Percentiles rank a stretch among this genome's conserved stretches.
Evolutionary conservation across 2,797 vertebrate species (phyloP).

Genomic region (Valencia hispanica): DNA sequence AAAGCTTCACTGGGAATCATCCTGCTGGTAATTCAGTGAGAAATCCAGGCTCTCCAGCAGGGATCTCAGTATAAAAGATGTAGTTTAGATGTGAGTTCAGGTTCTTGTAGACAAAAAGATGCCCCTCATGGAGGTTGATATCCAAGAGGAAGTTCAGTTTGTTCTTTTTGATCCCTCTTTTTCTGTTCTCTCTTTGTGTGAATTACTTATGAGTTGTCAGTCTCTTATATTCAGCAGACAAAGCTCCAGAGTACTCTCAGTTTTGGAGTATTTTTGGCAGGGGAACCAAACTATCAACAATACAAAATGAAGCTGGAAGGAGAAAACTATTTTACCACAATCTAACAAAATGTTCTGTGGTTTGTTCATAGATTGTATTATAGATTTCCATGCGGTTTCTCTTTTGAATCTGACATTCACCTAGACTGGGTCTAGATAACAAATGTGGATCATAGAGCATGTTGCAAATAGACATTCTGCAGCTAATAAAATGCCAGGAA

Average conservation of each 20-base stretch:
- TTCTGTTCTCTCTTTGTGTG: constrained; percentile 2
- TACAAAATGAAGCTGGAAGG: background rate
- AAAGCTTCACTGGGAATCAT: constrained; percentile 29
- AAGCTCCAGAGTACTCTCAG: background rate
- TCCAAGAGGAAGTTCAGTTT: constrained; percentile 9
- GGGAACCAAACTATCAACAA: background rate
- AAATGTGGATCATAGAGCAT: background rate
- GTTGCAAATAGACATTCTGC: background rate
- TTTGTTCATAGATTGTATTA: background rate
- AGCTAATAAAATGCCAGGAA: background rate
- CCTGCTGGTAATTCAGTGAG: constrained; percentile 4
- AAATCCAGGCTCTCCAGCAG: constrained; percentile 24
- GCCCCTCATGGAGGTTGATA: constrained; percentile 19
- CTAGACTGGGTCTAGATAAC: background rate
- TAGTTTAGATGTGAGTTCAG: constrained; percentile 37
- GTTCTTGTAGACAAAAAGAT: constrained; percentile 36
- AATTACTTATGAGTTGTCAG: constrained; percentile 5
- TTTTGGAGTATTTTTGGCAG: background rate
- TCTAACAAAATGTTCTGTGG: background rate
- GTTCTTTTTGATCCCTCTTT: background rate
- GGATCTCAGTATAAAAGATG: constrained; percentile 19
- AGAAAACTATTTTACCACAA: background rate
- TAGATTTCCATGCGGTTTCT: background rate
- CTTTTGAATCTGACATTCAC: background rate
- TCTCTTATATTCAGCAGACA: background rate